Evolutionary conservation across 2,797 vertebrate species (phyloP), one percentile per base, ranked within the genome.

Genomic region (Tachyglossus aculeatus): DNA sequence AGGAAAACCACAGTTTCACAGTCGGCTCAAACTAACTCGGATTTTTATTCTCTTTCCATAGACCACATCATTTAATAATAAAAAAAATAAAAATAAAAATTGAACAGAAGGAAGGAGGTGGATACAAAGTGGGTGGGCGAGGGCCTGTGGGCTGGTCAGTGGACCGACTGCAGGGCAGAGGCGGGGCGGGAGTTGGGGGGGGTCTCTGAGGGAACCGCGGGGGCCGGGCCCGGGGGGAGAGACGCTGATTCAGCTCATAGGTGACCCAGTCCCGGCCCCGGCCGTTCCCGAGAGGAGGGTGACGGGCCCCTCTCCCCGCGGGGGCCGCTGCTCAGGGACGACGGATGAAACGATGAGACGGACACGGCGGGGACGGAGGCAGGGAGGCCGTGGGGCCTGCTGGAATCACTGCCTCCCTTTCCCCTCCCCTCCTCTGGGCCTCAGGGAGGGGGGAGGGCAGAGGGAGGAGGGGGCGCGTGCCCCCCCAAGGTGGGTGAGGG

Each of bases 41-140:
- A 90, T 86, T 88, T 89, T 86, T 88, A 83, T 86, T 84, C 71
- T 78, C 73, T 82, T 88, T 83, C 77, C 81, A 88, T 90, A 88
- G 81, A 88, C 83, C 88, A 90, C 88, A 88, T 90, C 88, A 88
- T 90, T 90, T 90, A 88, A 88, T 88, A 88, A 88, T 88, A 90
- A 86, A 90, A 87, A 88, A 86, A 89, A 88, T 86, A 87, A 86
- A 85, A 83, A 88, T 85, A 82, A 86, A 86, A 86, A 87, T 78
- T 71, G 72, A 86, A 86, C 84, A 81, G 79, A 84, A 81, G 71
- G 62, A 75, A 82, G 33, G 85, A 79, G 67, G 73, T 73, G 83
- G 88, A 68, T 85, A 88, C 77, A 84, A 84, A 84, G 85, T 82
- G 79, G 81, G 39, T 45, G 54, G 33, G 57, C 56, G 45, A 31